Base-by-base conservation (phyloP, 2,797 vertebrate species). In the Pelochelys cantorii region DNA sequence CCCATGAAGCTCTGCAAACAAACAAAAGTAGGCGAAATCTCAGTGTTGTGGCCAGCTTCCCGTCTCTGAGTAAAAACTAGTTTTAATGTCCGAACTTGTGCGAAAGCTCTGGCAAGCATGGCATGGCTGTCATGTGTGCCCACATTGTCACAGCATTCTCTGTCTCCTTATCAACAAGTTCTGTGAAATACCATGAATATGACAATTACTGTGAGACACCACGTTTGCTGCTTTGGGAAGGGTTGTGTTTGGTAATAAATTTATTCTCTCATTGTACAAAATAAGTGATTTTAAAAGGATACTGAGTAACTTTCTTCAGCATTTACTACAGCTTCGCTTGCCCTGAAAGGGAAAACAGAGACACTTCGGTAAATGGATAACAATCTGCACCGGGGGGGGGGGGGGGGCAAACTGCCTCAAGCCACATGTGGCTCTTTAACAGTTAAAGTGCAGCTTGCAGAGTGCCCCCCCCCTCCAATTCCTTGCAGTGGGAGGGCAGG, bases 201-300 rank as follows among this genome's bases (percentile, higher is more conserved):
- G 14, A 4, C 48, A 5, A 37, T 1, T 25, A 1, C 14, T 5
- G 5, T 52, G 25, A 78, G 84, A 92, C 31, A 31, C 12, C 12
- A 52, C 37, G 4, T 0, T 81, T 71, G 77, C 77, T 74, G 20
- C 34, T 68, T 88, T 13, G 23, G 29, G 48, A 79, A 80, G 62
- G 78, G 59, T 60, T 78, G 90, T 25, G 68, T 86, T 85, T 81
- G 48, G 79, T 85, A 94, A 81, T 83, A 83, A n/a, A 1, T 4
- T 87, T 89, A 7, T 81, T 80, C 3, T 65, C 14, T 31, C 6
- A 2, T 15, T 62, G 29, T 65, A 65, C 29, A 65, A 88, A 92
- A 92, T 95, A 90, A 34, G 34, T 89, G 86, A 94, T 83, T 90
- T 96, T 94, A 93, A 95, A 81, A 84, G 27, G 89, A 93, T 87